These are phyloP conservation scores for Eciton burchellii DNA, from an alignment of 1,140 invertebrate species.

Conservation along the genomic window DNA sequence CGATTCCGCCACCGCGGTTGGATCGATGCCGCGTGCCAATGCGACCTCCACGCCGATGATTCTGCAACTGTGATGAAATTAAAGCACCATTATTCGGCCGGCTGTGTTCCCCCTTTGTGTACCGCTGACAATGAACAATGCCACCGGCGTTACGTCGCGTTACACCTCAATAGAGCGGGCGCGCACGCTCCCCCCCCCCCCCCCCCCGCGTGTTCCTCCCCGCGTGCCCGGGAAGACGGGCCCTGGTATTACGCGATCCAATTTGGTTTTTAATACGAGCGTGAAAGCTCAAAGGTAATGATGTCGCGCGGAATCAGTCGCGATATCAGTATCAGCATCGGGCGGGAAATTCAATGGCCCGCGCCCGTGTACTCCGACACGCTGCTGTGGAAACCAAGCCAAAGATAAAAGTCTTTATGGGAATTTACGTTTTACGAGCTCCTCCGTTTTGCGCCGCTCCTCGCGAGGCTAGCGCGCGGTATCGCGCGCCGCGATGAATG, in stretches of 20 bases:
- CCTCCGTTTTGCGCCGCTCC: not conserved
- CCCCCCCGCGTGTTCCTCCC: too few relatives aligned
- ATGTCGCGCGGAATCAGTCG: not conserved
- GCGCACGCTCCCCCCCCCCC: too few relatives aligned
- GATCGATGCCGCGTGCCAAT: not conserved
- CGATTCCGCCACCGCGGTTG: not conserved
- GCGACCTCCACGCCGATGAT: not conserved
- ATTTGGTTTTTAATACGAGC: constrained; percentile 25
- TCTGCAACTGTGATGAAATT: constrained; percentile 30
- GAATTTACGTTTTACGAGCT: not conserved
- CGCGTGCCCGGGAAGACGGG: not conserved
- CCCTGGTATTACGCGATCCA: not conserved
- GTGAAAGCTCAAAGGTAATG: not conserved
- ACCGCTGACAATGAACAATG: constrained; percentile 8
- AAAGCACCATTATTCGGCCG: not conserved
- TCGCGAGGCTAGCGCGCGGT: not conserved
- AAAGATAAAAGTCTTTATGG: not conserved
- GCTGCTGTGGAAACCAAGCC: not conserved
- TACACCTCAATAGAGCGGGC: not conserved
- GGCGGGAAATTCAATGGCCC: not conserved
- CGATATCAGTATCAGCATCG: constrained; percentile 18
- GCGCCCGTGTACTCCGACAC: too few relatives aligned
- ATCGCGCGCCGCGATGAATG: too few relatives aligned
- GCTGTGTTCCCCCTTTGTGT: not conserved
- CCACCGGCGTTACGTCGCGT: not conserved